Evolutionary conservation across 2,113 vertebrate species (phyloP).

Genomic region (Asarcornis scutulata): DNA sequence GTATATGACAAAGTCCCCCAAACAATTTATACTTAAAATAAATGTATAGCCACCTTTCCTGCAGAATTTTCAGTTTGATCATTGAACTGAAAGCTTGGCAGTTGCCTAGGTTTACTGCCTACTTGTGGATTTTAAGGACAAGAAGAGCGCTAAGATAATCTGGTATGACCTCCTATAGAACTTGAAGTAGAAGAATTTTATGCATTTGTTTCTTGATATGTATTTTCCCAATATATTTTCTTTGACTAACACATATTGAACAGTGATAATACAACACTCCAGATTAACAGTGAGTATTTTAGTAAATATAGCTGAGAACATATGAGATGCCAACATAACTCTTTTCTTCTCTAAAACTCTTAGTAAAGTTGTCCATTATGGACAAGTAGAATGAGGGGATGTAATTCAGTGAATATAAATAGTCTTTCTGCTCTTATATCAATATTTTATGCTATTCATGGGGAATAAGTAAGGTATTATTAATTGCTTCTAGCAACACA

Average conservation of each 20-base stretch:
- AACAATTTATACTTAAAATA: background rate
- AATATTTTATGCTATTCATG: conserved; percentile 65
- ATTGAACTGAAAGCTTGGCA: background rate
- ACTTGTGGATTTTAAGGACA: background rate
- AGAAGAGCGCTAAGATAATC: background rate
- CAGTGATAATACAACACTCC: background rate
- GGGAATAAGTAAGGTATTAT: conserved; percentile 52
- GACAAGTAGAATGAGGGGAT: conserved; percentile 2
- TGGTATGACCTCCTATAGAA: background rate
- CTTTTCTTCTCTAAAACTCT: background rate
- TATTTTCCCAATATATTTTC: background rate
- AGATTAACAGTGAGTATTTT: background rate
- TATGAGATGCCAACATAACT: background rate
- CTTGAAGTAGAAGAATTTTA: rapidly evolving
- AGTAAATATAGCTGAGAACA: background rate
- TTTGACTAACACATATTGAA: background rate
- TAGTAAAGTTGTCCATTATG: conserved; percentile 22
- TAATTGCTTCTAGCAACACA: conserved; percentile 61
- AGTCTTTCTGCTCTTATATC: conserved; percentile 59
- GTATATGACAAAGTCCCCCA: background rate
- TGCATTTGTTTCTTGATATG: background rate
- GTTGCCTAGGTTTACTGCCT: background rate
- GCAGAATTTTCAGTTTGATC: background rate
- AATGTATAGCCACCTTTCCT: background rate
- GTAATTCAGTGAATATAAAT: conserved; percentile 57